These are phyloP conservation scores for Euleptes europaea DNA, from an alignment of 2,113 vertebrate genomes.

Conservation along the genomic window DNA sequence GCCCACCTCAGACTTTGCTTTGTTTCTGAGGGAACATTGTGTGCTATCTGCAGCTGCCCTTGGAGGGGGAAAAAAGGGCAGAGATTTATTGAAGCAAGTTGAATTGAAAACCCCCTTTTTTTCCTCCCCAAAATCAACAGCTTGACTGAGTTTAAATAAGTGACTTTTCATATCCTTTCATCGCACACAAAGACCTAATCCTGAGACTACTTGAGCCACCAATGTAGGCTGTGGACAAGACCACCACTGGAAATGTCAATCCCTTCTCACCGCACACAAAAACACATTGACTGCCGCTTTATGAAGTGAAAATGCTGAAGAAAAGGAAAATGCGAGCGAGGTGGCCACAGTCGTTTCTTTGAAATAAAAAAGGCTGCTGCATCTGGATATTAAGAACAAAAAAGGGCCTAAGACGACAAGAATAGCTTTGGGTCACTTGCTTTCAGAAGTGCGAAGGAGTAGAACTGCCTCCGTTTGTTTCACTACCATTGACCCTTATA, in stretches of 20 bases:
- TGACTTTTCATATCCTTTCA: constrained; percentile 99
- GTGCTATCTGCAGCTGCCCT: constrained; percentile 74
- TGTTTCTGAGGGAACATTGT: constrained; percentile 54
- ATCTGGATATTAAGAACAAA: constrained; percentile 91
- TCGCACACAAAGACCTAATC: constrained; percentile 93
- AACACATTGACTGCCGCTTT: constrained; percentile 96
- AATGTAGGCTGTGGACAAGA: constrained; percentile 88
- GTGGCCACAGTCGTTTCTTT: constrained; percentile 87
- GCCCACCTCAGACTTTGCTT: constrained; percentile 46
- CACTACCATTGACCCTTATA: constrained; percentile 89
- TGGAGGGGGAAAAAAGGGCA: constrained; percentile 60
- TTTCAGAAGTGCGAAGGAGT: constrained; percentile 80
- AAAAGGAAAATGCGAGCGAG: constrained; percentile 89
- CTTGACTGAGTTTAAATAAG: constrained; percentile 97
- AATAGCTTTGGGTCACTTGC: constrained; percentile 85
- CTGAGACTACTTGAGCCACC: constrained; percentile 94
- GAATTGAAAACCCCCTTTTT: constrained; percentile 87
- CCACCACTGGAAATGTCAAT: constrained; percentile 90
- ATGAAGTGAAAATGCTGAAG: constrained; percentile 92
- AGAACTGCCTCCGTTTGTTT: constrained; percentile 89
- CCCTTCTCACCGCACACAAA: constrained; percentile 87
- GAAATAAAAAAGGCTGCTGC: constrained; percentile 75
- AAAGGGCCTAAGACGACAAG: constrained; percentile 80
- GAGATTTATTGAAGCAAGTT: constrained; percentile 85
- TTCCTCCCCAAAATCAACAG: constrained; percentile 86